These are phyloP conservation scores for Perognathus longimembris DNA, from an alignment of 2,113 vertebrate species.

Conservation along the genomic window DNA sequence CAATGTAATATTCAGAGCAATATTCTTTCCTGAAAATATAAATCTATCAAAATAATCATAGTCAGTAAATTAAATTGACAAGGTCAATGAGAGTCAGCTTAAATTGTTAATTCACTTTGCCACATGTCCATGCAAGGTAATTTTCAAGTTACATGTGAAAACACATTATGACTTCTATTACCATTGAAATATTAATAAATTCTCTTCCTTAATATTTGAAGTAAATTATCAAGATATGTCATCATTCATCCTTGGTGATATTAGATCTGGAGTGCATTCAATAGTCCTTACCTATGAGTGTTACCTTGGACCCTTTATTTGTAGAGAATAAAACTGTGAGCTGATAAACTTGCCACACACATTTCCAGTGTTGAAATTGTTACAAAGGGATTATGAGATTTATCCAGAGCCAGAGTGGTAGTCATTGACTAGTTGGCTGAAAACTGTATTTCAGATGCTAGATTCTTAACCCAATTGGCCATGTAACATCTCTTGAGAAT, in stretches of 20 bases:
- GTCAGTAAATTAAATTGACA: conserved; percentile 9
- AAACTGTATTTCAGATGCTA: conserved; percentile 71
- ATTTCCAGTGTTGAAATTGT: conserved; percentile 60
- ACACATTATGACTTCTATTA: conserved; percentile 28
- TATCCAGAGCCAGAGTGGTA: conserved; percentile 65
- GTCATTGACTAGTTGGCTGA: conserved; percentile 77
- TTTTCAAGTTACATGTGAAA: neutral
- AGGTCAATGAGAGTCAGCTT: neutral
- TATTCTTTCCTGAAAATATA: neutral
- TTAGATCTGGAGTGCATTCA: neutral
- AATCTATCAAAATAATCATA: neutral
- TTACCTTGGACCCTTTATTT: conserved; percentile 45
- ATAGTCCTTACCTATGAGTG: neutral
- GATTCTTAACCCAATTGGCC: conserved; percentile 76
- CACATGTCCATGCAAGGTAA: neutral
- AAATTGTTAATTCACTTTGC: neutral
- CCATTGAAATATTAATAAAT: conserved; percentile 1
- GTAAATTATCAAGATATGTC: neutral
- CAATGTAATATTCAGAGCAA: neutral
- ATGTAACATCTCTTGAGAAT: conserved; percentile 65
- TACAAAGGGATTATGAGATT: conserved; percentile 74
- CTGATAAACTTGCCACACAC: conserved; percentile 32
- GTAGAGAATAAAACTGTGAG: neutral
- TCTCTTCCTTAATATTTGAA: neutral
- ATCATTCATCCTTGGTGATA: neutral